phyloP scores from a whole-genome alignment of 1,140 invertebrate species.

The Trichomalopsis sarcophagae region DNA sequence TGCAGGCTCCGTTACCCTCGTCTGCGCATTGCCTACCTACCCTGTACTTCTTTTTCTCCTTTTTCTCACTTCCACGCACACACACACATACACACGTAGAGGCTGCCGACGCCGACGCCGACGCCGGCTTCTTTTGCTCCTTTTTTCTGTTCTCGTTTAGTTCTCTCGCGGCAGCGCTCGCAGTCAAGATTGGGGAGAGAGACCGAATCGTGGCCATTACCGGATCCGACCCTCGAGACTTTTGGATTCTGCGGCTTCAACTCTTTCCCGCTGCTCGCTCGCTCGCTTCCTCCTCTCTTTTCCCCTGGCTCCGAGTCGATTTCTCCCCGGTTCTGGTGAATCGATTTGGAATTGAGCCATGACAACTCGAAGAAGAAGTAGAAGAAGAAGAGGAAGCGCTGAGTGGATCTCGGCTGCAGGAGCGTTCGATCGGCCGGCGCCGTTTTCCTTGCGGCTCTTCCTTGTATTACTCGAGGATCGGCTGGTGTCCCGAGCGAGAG shows the following conservation, averaged over 20 bases:
- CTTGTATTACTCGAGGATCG: not conserved
- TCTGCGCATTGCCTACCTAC: conserved; percentile 53
- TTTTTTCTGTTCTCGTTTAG: not conserved
- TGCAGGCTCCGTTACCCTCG: conserved; percentile 58
- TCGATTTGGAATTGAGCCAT: conserved; percentile 52
- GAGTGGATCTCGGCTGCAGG: not conserved
- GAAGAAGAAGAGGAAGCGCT: not conserved
- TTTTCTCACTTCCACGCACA: not conserved
- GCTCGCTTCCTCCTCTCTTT: not conserved
- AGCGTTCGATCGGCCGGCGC: not conserved
- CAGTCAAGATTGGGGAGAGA: conserved; percentile 37
- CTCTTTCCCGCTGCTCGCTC: conserved; percentile 28
- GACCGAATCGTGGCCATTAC: conserved; percentile 45
- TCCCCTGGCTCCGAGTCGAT: not conserved
- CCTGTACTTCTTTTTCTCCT: conserved; percentile 43
- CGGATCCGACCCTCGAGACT: conserved; percentile 44
- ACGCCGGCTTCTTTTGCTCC: not conserved
- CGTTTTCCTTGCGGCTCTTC: not conserved
- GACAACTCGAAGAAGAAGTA: conserved; percentile 9
- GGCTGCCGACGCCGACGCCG: too few species aligned
- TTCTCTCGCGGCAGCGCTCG: conserved; percentile 15
- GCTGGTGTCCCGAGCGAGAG: too few species aligned
- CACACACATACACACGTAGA: not conserved
- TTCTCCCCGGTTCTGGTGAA: conserved; percentile 25
- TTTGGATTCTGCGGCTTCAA: conserved; percentile 46